phyloP scores from a whole-genome alignment of 53 echinoderm and acorn worm genomes.

The Paracentrotus lividus region DNA sequence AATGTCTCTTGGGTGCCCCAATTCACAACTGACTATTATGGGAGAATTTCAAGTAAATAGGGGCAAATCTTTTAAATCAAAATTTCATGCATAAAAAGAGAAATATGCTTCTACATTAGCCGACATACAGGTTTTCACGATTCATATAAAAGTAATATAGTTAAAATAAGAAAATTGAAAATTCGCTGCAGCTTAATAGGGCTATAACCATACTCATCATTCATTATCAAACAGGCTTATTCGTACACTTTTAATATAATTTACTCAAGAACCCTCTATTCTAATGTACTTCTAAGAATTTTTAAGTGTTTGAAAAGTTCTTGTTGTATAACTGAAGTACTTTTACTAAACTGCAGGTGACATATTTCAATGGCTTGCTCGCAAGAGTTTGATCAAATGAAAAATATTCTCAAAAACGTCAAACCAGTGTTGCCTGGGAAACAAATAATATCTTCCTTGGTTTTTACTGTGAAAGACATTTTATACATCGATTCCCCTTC shows the following conservation, averaged over 20 bases:
- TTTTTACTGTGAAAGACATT: conserved; percentile 28
- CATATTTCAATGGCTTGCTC: not conserved
- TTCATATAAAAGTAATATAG: no score
- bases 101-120: not conserved
- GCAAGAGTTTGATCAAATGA: conserved; percentile 13
- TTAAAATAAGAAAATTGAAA: not conserved
- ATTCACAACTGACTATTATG: no score
- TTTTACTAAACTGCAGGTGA: conserved; percentile 4
- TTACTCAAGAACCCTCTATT: not conserved
- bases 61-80: no score
- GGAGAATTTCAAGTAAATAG: no score
- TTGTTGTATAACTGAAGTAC: conserved; percentile 16
- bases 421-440: not conserved
- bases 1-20: no score
- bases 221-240: not conserved
- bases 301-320: not conserved
- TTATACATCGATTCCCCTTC: conserved; percentile 32
- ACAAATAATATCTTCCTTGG: not conserved
- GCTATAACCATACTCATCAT: no score
- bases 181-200: not conserved
- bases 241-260: not conserved
- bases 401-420: not conserved
- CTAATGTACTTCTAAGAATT: not conserved
- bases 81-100: not conserved
- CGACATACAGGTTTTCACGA: not conserved